Evolutionary conservation across 2,797 vertebrate species (phyloP), one percentile per base, ranked within the genome.

Genomic region (Pipistrellus nathusii): DNA sequence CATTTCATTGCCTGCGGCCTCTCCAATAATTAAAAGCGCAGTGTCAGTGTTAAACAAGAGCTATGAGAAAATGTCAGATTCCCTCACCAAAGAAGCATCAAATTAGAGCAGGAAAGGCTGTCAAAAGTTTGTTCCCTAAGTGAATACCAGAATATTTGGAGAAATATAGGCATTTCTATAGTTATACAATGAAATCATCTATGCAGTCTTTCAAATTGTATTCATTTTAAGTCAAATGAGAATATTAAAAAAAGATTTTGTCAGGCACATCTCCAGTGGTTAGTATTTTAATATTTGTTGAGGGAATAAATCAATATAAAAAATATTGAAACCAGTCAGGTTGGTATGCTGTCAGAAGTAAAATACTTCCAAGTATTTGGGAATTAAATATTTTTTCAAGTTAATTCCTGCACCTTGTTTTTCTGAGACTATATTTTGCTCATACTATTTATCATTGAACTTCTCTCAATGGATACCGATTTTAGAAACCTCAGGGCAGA

Each of bases 21-120:
- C 85, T 95, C 85, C 75, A 68, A 76, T 96, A 97, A 97, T 96
- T 96, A 96, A 96, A 96, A 95, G 82, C 73, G 91, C 17, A 30
- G 69, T 83, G 90, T 76, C 88, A 94, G 89, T 77, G 94, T 68
- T 95, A 91, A 95, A 93, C 59, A 94, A 91, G 59, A 90, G 59
- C 87, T 90, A 80, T 88, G 69, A 96, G 75, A 93, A 95, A 96
- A 91, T 83, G 93, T 93, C 94, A 96, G 69, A 32, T 41, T 85
- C 44, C 35, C 35, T 95, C 90, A 94, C 87, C 64, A 95, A 96
- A 96, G 57, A 90, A 85, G 83, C 53, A 94, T 85, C 85, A 94
- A 94, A 88, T 86, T 72, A 90, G 53, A 80, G 68, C 30, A 55
- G 12, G 2, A 93, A 96, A 94, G 55, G 75, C 59, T 93, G 51